Conservation (phyloP, 2,888 invertebrate species). For the Drosophila kuntzei region DNA sequence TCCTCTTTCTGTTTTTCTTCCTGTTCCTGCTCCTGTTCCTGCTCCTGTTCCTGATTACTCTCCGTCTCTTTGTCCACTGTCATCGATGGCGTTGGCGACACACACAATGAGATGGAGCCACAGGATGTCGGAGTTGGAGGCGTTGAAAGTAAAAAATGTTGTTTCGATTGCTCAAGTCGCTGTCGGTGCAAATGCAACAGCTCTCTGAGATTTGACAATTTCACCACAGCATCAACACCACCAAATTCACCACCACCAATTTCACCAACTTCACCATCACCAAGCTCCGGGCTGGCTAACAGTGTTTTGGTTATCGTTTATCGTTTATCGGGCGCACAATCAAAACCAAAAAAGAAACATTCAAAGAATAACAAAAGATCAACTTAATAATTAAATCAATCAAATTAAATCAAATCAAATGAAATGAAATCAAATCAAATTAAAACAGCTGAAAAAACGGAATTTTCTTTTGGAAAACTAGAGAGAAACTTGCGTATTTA, state of each 20-base stretch:
- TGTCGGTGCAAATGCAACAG: conserved; percentile 82
- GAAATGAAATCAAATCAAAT: background rate
- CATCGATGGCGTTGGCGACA: conserved; percentile 67
- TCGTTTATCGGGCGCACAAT: conserved; percentile 21
- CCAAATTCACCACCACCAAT: conserved; percentile 17
- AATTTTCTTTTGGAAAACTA: conserved; percentile 15
- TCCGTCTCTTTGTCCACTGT: conserved; percentile 67
- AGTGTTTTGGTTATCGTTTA: conserved; percentile 34
- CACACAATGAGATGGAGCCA: conserved; percentile 73
- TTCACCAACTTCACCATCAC: conserved; percentile 38
- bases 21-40: background rate
- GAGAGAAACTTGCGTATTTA: conserved; percentile 20
- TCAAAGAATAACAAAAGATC: conserved; percentile 49
- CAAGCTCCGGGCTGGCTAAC: conserved; percentile 78
- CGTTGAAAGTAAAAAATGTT: conserved; percentile 84
- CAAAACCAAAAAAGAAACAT: conserved; percentile 68
- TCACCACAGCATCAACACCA: conserved; percentile 42
- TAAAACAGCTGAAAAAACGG: conserved; percentile 5
- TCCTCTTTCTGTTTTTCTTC: too few relatives aligned
- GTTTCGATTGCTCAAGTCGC: conserved; percentile 83
- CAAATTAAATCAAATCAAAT: conserved; percentile 15
- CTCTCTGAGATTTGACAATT: conserved; percentile 71
- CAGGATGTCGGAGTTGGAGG: conserved; percentile 80
- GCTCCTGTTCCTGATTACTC: too few relatives aligned
- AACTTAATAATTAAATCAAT: conserved; percentile 54